These are phyloP conservation scores for Grallaria varia DNA, from an alignment of 2,113 vertebrate genomes.

Conservation along the genomic window DNA sequence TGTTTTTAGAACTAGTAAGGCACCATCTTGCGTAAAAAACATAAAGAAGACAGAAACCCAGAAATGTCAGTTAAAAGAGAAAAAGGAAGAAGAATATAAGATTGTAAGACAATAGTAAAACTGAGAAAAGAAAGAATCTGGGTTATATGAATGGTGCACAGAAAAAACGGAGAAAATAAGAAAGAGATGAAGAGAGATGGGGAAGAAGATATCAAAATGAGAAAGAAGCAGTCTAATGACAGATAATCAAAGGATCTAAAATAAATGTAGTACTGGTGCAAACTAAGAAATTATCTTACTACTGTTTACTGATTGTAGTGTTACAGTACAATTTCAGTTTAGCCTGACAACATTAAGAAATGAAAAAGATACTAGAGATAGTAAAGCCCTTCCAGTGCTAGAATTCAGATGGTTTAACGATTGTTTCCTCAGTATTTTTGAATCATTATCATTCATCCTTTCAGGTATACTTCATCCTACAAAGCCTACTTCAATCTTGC, in stretches of 20 bases:
- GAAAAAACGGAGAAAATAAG: background rate
- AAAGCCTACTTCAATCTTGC: background rate
- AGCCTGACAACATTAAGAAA: background rate
- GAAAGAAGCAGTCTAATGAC: background rate
- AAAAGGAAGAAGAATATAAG: background rate
- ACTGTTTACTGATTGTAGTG: background rate
- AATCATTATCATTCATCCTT: background rate
- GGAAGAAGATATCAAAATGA: background rate
- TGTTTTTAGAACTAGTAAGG: background rate
- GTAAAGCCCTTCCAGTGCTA: background rate
- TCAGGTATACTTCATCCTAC: background rate
- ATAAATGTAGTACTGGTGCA: background rate
- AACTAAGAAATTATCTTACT: background rate
- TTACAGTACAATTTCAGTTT: background rate
- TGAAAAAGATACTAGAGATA: background rate
- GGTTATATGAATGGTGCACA: background rate
- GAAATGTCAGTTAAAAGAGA: background rate
- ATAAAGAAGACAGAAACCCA: background rate
- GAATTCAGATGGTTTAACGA: background rate
- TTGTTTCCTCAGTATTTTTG: background rate
- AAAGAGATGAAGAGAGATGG: background rate
- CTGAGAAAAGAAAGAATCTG: background rate
- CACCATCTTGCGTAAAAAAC: background rate
- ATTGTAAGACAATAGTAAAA: background rate
- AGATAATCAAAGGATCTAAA: background rate